Base-by-base conservation (phyloP, 2,888 invertebrate genomes). In the Pachymerium ferrugineum region DNA sequence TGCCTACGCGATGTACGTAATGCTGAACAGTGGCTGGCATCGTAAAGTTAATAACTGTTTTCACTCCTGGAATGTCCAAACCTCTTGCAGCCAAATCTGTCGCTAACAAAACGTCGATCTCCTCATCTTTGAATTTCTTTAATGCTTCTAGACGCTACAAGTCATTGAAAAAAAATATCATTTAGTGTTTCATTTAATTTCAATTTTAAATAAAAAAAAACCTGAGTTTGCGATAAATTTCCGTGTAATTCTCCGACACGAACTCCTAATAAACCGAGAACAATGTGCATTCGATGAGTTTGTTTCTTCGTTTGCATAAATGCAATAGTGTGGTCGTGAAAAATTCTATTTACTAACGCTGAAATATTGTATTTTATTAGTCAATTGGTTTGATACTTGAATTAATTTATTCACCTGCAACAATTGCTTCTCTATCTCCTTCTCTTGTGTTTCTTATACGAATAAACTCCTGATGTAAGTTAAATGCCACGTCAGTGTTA, bases 261-360 rank as follows among this genome's bases (percentile, higher is more conserved):
- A 1, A 97, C 85, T 0, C 96, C 96, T 33, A 98, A 84, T 72
- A 99, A 84, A 0, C 97, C 97, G 0, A 99, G 84, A 0, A 97
- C 84, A 74, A 99, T 92, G 80, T 97, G 96, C 77, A 99, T 84
- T 14, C 96, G 86, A 83, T 98, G 97, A 1, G 97, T 97, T 81
- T 95, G 94, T 76, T 90, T 91, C 84, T 98, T 98, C 0, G 98
- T 99, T 83, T 94, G 94, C 31, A 97, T 94, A 85, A 99, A 99
- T 42, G 99, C 88, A 85, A 99, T 96, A 70, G 91, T 89, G 79
- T 94, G 91, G 81, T 93, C 91, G 62, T 92, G 87, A 84, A 98
- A 98, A 28, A 94, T 95, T 74, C 98, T 86, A 78, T 90, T 91
- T 29, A 94, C 87, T 74, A 95, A 83, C 5, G 93, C 91, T 78